Base-by-base conservation (phyloP, 2,113 vertebrate genomes). In the Nannobrachium achirus region DNA sequence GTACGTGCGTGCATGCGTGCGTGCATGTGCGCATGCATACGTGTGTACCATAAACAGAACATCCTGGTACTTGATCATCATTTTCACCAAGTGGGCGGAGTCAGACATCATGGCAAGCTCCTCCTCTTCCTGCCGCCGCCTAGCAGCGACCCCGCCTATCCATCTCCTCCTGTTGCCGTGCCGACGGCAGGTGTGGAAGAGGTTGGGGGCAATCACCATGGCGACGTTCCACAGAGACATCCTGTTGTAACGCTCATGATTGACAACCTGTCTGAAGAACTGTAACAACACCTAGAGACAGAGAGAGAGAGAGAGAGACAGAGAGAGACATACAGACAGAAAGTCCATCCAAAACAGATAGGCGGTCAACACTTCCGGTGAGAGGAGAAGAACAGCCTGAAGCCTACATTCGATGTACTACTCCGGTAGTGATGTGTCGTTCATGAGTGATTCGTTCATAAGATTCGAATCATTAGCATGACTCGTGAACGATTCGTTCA, bases 171-270 rank as follows among this genome's bases (percentile, higher is more conserved):
- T 93, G 76, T 95, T 96, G 72, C 94, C 92, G 66, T 86, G 92
- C 38, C 50, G 60, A 68, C 1, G 8, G 51, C 76, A 92, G 80
- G 94, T 89, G 25, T 33, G 25, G 86, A 99, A 98, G 59, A 99
- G 93, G 83, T 99, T 99, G 42, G 98, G 98, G 0, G 98, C 96
- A 78, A 99, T 94, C 8, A 99, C 93, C 87, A 98, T 98, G 51
- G 97, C 97, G 50, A 99, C 97, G 1, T 99, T 99, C 95, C 97
- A 98, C 70, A 98, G 48, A 70, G 92, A 97, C 98, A 99, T 99
- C 56, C 95, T 93, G 86, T 99, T 99, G 80, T 95, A 94, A n/a
- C 94, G 94, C 80, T 98, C 95, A 10, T 95, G 94, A 66, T 91
- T 93, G 48, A 97, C 95, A 52, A 99, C 96, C 76, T 97, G 95